Base-by-base conservation (phyloP, 2,888 invertebrate species). In the Eupithecia vulgata region DNA sequence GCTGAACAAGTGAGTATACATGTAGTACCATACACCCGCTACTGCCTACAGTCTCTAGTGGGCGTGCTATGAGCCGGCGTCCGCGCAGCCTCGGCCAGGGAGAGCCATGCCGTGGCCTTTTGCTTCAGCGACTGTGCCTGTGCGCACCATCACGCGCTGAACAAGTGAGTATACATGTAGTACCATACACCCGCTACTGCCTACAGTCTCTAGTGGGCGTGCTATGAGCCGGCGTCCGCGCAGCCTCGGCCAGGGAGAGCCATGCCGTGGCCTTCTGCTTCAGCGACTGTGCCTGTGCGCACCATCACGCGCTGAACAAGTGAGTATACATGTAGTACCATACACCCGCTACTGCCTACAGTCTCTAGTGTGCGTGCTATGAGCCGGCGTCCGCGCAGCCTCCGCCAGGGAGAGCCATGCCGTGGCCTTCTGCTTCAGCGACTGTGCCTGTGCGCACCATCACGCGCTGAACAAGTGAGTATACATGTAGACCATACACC, bases 81-180 rank as follows among this genome's bases (percentile, higher is more conserved):
- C 82, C 91, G 96, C 12, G 96, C 96, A 72, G 91, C 98, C 7
- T 95, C 95, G 37, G 95, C 98, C 17, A 93, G 95, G 13, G 98
- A 98, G 88, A 96, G 97, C 69, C 97, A 97, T 83, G 97, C 97
- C 85, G 96, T 97, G 85, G 95, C 97, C 69, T 98, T 98, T 90
- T 98, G 98, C 91, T 97, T 97, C 87, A 95, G 96, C 1, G 97
- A 97, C 82, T 98, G 98, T 91, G 97, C 97, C 0, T 98, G 98
- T 78, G 82, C 96, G 0, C 95, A 96, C 7, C 95, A 96, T 15
- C 96, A 96, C 70, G 92, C 94, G 66, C 95, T 96, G 71, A 93
- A 95, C 80, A 91, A 88, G 92, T 91, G 0, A 17, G 42, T 40
- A 12, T 40, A 40, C n/a, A n/a, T n/a, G n/a, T n/a, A 48, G 7